Base-by-base conservation (phyloP, 2,797 vertebrate species). In the Danio albolineatus region DNA sequence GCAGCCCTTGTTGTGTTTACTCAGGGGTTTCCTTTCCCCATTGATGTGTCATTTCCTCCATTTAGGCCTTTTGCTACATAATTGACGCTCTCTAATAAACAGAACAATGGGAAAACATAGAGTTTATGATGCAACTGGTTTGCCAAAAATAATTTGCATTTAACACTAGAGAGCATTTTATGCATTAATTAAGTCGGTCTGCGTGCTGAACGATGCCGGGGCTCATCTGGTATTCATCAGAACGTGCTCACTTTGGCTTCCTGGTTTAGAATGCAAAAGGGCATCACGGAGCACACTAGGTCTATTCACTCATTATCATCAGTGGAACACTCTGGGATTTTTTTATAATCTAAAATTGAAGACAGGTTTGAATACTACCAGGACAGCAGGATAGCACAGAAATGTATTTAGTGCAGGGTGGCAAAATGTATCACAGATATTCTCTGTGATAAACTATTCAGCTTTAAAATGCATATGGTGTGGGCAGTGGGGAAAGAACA, bases 191-290 rank as follows among this genome's bases (percentile, higher is more conserved):
- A 54, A 57, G 21, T 43, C 6, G 4, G 44, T 19, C 8, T 71
- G 65, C 36, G 46, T 74, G 78, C 71, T 74, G 61, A 81, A 83
- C 56, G 80, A 82, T 77, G 73, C 72, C 69, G 60, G 76, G 76
- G 53, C 83, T 84, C 67, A 86, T 86, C 85, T 36, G 49, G 78
- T 62, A 84, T 86, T 83, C 84, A 71, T 62, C 73, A 80, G 62
- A 67, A 73, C 66, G 19, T 73, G 43, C 72, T 80, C 61, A 54
- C 61, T 59, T 57, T 80, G 73, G 72, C 67, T 66, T 79, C 51
- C 19, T 81, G 60, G 75, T 85, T 77, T 76, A 73, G 72, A 77
- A 86, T 86, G 76, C 73, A 79, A 75, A 75, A 78, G 61, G 72
- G 72, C 72, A 79, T 57, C 21, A 51, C 65, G 82, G 80, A 80